Conservation (phyloP, 2,113 vertebrate species). For the Platichthys flesus region DNA sequence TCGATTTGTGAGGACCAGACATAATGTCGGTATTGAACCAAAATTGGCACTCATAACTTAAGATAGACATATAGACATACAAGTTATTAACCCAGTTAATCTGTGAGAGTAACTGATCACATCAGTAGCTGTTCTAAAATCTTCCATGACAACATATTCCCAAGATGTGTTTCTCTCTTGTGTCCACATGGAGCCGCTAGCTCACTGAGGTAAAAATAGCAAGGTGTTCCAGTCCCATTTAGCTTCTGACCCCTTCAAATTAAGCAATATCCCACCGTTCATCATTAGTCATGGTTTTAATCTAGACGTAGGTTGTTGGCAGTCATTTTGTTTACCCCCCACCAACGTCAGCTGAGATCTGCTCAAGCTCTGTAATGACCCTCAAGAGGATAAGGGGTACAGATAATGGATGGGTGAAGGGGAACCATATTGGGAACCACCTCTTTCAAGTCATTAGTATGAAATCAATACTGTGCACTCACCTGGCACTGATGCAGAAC, state of each 20-base stretch:
- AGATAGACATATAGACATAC: no score
- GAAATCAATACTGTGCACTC: constrained; percentile 51
- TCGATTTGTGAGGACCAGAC: no score
- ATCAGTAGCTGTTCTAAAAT: not conserved
- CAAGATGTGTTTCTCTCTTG: not conserved
- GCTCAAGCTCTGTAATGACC: not conserved
- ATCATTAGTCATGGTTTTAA: not conserved
- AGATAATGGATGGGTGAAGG: not conserved
- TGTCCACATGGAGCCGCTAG: constrained; percentile 6
- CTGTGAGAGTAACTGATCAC: not conserved
- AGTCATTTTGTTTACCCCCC: no score
- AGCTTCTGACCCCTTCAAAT: not conserved
- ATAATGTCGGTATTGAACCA: no score
- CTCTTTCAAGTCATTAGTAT: not conserved
- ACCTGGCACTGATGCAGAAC: constrained; percentile 88
- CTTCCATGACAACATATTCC: not conserved
- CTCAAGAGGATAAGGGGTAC: not conserved
- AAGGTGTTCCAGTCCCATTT: not conserved
- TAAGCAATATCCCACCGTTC: not conserved
- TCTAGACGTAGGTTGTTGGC: no score
- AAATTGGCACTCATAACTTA: no score
- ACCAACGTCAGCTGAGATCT: no score
- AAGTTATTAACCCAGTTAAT: no score
- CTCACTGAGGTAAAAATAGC: not conserved
- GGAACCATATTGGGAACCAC: no score